These are phyloP conservation scores for Morone saxatilis DNA, from an alignment of 2,113 vertebrate species.

Conservation along the genomic window DNA sequence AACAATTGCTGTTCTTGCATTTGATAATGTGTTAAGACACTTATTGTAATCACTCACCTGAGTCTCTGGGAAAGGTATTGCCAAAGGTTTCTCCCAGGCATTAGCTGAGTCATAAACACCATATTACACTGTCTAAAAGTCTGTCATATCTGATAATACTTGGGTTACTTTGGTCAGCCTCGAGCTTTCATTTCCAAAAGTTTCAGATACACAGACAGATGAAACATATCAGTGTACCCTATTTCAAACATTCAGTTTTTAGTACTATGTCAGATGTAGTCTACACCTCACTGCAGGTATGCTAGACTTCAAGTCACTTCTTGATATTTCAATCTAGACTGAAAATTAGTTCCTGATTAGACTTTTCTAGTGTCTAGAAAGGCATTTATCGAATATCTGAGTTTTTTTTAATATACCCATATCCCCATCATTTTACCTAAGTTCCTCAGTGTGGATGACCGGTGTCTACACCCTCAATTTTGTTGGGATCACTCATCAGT, in stretches of 20 bases:
- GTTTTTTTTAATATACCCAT: neutral
- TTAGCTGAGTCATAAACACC: constrained; percentile 42
- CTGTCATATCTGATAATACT: constrained; percentile 6
- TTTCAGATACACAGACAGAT: constrained; percentile 34
- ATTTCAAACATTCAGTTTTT: neutral
- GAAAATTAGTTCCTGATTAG: neutral
- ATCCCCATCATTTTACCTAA: neutral
- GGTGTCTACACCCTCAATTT: constrained; percentile 53
- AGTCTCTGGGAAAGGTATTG: neutral
- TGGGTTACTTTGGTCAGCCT: neutral
- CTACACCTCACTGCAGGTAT: neutral
- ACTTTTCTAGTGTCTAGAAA: no score
- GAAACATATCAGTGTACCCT: constrained; percentile 3
- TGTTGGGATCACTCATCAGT: constrained; percentile 55
- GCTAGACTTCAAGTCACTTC: constrained; percentile 3
- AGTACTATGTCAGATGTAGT: neutral
- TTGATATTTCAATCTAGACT: constrained; percentile 12
- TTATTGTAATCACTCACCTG: constrained; percentile 24
- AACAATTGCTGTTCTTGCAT: constrained; percentile 1
- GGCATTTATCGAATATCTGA: neutral
- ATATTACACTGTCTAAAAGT: constrained; percentile 8
- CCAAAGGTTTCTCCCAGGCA: neutral
- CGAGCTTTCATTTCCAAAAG: constrained; percentile 4
- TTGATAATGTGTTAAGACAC: constrained; percentile 15
- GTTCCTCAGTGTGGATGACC: neutral